phyloP scores from a whole-genome alignment of 2,113 vertebrate species.

The Ophiodon elongatus region DNA sequence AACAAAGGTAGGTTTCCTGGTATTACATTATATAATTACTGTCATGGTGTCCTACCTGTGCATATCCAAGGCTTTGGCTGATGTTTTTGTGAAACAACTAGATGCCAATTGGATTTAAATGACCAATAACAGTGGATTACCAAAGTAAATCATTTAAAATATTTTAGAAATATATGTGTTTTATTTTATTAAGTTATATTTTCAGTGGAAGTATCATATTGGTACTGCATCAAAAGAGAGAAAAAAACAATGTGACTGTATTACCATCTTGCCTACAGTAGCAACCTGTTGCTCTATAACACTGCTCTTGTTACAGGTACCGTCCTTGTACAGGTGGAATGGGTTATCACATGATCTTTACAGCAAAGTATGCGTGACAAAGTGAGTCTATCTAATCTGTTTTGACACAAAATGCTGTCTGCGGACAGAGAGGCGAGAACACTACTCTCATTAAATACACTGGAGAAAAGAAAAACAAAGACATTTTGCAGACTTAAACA shows the following conservation, averaged over 20 bases:
- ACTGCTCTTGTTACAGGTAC: neutral
- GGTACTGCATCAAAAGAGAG: neutral
- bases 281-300: neutral
- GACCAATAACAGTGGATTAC: neutral
- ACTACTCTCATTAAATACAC: slow-evolving; percentile 4
- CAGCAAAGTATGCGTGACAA: slow-evolving; percentile 37
- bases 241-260: slow-evolving; percentile 1
- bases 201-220: neutral
- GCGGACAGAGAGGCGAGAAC: neutral
- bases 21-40: neutral
- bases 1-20: neutral
- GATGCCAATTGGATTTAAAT: neutral
- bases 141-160: neutral
- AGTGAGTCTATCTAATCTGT: slow-evolving; percentile 66
- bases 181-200: neutral
- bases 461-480: neutral
- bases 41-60: neutral
- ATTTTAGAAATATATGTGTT: neutral
- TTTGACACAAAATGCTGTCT: slow-evolving; percentile 37
- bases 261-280: neutral
- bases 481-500: neutral
- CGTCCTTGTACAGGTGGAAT: slow-evolving; percentile 33
- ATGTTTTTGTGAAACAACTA: neutral
- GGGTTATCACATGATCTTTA: slow-evolving; percentile 67
- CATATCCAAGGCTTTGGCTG: neutral